Conservation (phyloP, 2,797 vertebrate species). For the Steatocranus sp. region DNA sequence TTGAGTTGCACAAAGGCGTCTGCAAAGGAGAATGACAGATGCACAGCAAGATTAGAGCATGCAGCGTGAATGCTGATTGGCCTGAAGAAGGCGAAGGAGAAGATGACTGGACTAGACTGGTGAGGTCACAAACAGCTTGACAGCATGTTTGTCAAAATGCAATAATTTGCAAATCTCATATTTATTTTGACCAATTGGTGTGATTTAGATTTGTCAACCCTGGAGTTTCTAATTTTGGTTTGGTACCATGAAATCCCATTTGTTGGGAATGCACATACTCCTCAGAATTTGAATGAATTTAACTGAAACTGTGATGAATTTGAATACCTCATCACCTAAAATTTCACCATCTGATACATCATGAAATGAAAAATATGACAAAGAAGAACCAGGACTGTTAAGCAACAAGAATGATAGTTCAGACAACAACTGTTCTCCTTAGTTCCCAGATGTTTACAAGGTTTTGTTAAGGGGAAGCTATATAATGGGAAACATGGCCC, state of each 20-base stretch:
- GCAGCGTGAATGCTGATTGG: not conserved
- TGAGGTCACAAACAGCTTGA: not conserved
- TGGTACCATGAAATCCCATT: not conserved
- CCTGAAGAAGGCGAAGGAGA: not conserved
- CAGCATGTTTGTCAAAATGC: not conserved
- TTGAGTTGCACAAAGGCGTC: fast-evolving
- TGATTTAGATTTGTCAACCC: not conserved
- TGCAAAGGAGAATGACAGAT: not conserved
- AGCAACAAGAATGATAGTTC: not conserved
- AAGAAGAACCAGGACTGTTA: not conserved
- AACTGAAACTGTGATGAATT: not conserved
- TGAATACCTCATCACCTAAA: not conserved
- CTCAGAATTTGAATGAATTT: not conserved
- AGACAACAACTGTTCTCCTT: not conserved
- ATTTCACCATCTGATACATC: not conserved
- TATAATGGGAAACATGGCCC: not conserved
- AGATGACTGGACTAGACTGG: not conserved
- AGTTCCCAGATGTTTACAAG: not conserved
- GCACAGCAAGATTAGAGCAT: not conserved
- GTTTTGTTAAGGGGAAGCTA: not conserved
- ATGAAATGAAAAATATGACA: not conserved
- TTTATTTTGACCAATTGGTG: not conserved
- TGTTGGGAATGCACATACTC: not conserved
- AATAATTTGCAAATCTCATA: not conserved
- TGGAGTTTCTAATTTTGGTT: not conserved